Base-by-base conservation (phyloP, 2,888 invertebrate genomes). In the Syrista parreyssii region DNA sequence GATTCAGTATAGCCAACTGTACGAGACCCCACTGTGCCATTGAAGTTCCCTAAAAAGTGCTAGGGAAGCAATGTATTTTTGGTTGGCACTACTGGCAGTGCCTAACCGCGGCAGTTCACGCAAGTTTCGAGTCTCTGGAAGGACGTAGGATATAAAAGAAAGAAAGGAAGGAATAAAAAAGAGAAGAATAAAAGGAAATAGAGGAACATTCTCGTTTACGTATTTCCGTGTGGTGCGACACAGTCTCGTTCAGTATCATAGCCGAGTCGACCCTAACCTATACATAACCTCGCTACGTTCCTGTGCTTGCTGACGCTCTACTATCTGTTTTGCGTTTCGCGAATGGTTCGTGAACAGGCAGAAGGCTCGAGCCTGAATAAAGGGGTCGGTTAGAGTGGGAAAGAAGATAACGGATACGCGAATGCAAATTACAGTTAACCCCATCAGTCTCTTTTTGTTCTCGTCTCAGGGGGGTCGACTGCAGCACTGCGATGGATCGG, bases 341-440 rank as follows among this genome's bases (percentile, higher is more conserved):
- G 68, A 73, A 79, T 31, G 78, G 78, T 75, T 69, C 77, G 77
- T 68, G 73, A 79, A 71, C 78, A 78, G 75, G 68, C 68, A 40
- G 55, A 33, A 71, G 32, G 33, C 31, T 75, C 32, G 33, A 12
- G 72, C 34, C 33, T 40, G 40, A 40, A 40, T 40, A 40, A 40
- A 40, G 68, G 76, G 76, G 23, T 35, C 15, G 33, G 73, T n/a
- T 4, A 31, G 76, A 32, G 23, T 23, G 33, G 40, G 75, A 68
- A 75, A 72, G 78, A 75, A 81, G 80, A 80, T 78, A 81, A 78
- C 75, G 80, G 81, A 82, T 79, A 77, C 78, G 80, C 77, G 81
- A 87, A 87, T 87, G 83, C 84, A 87, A 87, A 87, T 87, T 86
- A 85, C 79, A 82, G 83, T 82, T 83, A 86, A 84, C 80, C 82